A percentile compares a stretch with the other conserved stretches of the same genome.
Conservation (phyloP, 1,140 invertebrate species). For the Gonioctena quinquepunctata region DNA sequence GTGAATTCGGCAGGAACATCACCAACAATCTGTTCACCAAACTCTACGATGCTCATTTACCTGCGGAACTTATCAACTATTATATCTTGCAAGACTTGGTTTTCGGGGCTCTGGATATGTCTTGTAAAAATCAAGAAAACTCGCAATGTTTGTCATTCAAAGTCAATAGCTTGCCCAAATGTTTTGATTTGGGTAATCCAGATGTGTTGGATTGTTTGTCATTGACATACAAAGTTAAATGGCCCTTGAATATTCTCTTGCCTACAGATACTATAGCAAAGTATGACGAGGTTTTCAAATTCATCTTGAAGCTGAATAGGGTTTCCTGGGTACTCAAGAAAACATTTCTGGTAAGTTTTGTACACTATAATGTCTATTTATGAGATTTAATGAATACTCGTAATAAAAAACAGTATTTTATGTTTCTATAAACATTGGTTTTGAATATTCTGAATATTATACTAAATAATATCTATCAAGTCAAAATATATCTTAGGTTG, state of each 20-base stretch:
- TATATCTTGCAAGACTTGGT: constrained; percentile 68
- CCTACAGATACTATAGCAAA: constrained; percentile 68
- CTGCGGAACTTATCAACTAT: constrained; percentile 70
- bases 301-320: constrained; percentile 73
- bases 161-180: constrained; percentile 61
- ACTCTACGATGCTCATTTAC: constrained; percentile 64
- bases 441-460: no score
- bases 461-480: no score
- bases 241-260: constrained; percentile 78
- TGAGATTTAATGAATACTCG: no score
- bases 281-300: constrained; percentile 75
- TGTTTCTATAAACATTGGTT: no score
- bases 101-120: constrained; percentile 60
- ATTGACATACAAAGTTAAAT: constrained; percentile 70
- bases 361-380: no score
- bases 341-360: constrained; percentile 61
- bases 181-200: constrained; percentile 65
- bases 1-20: constrained; percentile 73
- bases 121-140: constrained; percentile 60
- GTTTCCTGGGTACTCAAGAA: constrained; percentile 72
- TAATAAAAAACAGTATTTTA: no score
- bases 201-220: constrained; percentile 68
- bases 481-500: no score
- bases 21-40: constrained; percentile 68
- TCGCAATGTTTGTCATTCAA: constrained; percentile 64